Conservation (phyloP, 2,797 vertebrate genomes). For the Parauchenoglanis ngamensis region DNA sequence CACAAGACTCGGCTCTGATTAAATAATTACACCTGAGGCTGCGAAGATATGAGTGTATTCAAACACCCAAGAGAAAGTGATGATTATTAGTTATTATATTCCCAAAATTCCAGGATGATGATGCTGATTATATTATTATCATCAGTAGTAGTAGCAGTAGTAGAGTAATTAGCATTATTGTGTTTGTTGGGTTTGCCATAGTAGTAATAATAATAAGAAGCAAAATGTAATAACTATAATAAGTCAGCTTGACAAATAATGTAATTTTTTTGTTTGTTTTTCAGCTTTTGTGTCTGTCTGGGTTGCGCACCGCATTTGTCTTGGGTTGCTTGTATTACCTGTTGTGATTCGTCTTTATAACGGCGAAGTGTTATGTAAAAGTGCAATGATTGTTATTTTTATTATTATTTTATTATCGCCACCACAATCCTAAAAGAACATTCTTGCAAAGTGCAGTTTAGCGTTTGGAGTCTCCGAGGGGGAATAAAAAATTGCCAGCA, state of each 20-base stretch:
- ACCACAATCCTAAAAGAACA: neutral
- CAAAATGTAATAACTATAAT: neutral
- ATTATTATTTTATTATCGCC: conserved; percentile 8
- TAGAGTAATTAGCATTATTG: neutral
- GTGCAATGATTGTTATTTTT: neutral
- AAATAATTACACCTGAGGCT: conserved; percentile 41
- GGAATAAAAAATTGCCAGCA: conserved; percentile 8
- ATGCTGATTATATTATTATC: conserved; percentile 13
- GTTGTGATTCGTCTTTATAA: neutral
- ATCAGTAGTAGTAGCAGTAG: neutral
- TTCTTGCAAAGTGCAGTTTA: neutral
- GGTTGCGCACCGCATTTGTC: neutral
- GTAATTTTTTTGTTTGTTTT: conserved; percentile 9
- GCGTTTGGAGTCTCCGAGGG: neutral
- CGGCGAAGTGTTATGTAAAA: neutral
- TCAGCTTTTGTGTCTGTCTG: neutral
- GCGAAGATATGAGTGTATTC: neutral
- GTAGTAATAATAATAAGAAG: neutral
- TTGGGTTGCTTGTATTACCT: neutral
- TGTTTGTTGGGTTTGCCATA: neutral
- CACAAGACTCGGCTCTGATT: conserved; percentile 15
- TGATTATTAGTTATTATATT: conserved; percentile 5
- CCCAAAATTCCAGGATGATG: neutral
- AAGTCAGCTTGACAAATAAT: conserved; percentile 16
- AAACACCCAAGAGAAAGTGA: conserved; percentile 3